These are phyloP conservation scores for Venusia cambrica DNA, from an alignment of 2,888 invertebrate species.

Conservation along the genomic window DNA sequence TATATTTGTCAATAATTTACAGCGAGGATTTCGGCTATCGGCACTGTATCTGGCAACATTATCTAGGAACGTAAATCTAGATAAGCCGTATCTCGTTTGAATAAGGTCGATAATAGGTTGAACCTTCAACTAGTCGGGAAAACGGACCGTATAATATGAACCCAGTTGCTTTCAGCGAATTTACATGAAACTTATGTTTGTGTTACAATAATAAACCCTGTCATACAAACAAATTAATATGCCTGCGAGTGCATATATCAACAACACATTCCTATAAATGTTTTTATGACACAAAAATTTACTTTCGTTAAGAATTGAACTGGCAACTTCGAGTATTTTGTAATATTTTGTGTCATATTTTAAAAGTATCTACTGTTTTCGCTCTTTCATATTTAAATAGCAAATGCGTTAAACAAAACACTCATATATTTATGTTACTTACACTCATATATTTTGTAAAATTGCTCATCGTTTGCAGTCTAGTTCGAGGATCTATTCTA, in stretches of 20 bases:
- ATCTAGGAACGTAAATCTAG: conserved; percentile 15
- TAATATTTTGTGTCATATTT: no score
- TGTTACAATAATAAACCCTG: conserved; percentile 16
- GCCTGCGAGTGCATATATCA: conserved; percentile 12
- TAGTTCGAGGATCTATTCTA: conserved; percentile 11
- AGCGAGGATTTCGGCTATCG: no score
- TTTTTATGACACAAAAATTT: no score
- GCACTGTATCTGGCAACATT: conserved; percentile 24
- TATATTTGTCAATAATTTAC: no score
- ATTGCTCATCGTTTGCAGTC: conserved; percentile 7
- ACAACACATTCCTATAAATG: conserved; percentile 12
- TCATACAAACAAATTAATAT: conserved; percentile 9
- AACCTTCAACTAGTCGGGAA: conserved; percentile 21
- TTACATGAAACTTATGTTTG: conserved; percentile 3
- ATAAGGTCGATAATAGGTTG: conserved; percentile 28
- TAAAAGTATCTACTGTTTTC: no score
- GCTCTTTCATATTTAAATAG: no score
- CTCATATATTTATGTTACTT: no score
- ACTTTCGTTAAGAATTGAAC: no score
- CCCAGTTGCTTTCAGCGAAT: conserved; percentile 28
- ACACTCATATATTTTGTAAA: conserved; percentile 3
- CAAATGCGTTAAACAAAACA: no score
- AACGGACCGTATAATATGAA: conserved; percentile 23
- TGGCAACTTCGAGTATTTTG: no score
- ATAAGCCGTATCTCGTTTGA: conserved; percentile 16